These are phyloP conservation scores for Drosophila mimetica DNA, from an alignment of 2,888 invertebrate genomes.

Conservation along the genomic window DNA sequence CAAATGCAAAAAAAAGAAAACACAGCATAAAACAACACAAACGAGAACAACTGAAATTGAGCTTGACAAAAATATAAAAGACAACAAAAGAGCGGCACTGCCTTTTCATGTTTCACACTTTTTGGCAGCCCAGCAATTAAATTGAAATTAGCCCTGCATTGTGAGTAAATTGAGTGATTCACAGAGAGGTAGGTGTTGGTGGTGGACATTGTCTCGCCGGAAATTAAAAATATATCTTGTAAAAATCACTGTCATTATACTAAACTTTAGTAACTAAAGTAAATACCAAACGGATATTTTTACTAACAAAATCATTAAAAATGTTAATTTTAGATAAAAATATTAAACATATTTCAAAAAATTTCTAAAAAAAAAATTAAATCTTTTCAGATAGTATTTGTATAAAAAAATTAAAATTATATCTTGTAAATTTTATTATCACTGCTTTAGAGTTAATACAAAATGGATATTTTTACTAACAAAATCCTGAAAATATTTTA, in stretches of 20 bases:
- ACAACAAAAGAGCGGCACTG: slow-evolving; percentile 26
- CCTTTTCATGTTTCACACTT: slow-evolving; percentile 43
- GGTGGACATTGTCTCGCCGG: slow-evolving; percentile 14
- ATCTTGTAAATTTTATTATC: no score
- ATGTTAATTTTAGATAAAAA: no score
- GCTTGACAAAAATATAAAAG: slow-evolving; percentile 16
- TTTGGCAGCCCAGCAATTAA: slow-evolving; percentile 48
- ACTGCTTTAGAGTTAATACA: no score
- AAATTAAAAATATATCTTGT: slow-evolving; percentile 10
- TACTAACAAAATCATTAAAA: no score
- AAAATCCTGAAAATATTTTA: no score
- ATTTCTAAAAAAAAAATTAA: no score
- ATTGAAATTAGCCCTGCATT: slow-evolving; percentile 47
- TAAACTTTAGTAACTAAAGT: no score
- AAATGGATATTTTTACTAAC: no score
- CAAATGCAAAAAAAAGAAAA: slow-evolving; percentile 21
- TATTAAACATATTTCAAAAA: no score
- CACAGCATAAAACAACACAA: slow-evolving; percentile 21
- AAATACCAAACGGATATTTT: neutral
- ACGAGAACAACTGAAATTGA: slow-evolving; percentile 29
- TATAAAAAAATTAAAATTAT: no score
- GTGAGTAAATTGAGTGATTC: slow-evolving; percentile 30
- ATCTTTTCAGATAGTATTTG: no score
- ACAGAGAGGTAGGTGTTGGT: slow-evolving; percentile 40
- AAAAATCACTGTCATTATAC: neutral